These are phyloP conservation scores for Bos indicus DNA, from an alignment of 2,113 vertebrate genomes.

Conservation along the genomic window DNA sequence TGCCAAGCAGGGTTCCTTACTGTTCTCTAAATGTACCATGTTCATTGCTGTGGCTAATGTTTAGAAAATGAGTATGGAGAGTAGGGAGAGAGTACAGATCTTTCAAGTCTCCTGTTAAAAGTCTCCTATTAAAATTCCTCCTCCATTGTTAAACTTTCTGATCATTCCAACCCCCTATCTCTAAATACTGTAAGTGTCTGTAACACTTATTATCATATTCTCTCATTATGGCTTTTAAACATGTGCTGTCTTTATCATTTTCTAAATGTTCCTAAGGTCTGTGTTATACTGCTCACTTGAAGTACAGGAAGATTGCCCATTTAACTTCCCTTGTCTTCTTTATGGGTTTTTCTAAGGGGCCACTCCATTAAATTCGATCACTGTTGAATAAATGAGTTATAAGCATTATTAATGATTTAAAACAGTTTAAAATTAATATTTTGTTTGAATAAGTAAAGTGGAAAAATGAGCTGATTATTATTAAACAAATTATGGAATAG, in stretches of 20 bases:
- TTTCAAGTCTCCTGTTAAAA: not conserved
- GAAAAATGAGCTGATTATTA: not conserved
- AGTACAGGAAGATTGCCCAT: not conserved
- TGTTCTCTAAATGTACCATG: not conserved
- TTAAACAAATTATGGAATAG: not conserved
- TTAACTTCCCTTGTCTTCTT: not conserved
- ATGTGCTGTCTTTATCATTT: not conserved
- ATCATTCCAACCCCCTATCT: not conserved
- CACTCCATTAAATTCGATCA: not conserved
- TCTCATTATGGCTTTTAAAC: constrained; percentile 9
- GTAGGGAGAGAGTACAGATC: not conserved
- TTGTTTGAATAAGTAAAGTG: constrained; percentile 16
- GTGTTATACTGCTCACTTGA: not conserved
- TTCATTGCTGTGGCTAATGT: constrained; percentile 34
- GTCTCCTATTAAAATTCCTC: not conserved
- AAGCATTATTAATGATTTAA: constrained; percentile 2
- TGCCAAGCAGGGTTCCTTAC: not conserved
- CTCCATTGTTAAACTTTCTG: constrained; percentile 36
- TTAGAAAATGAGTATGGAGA: constrained; percentile 34
- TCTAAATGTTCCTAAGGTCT: not conserved
- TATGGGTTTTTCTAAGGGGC: not conserved
- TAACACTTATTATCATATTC: not conserved
- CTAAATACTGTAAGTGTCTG: not conserved
- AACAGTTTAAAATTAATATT: constrained; percentile 21
- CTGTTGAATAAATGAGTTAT: not conserved